Percentiles rank a stretch among this genome's conserved stretches.
Evolutionary conservation across 1,140 invertebrate species (phyloP).

Genomic region (Brachionus manjavacas): DNA sequence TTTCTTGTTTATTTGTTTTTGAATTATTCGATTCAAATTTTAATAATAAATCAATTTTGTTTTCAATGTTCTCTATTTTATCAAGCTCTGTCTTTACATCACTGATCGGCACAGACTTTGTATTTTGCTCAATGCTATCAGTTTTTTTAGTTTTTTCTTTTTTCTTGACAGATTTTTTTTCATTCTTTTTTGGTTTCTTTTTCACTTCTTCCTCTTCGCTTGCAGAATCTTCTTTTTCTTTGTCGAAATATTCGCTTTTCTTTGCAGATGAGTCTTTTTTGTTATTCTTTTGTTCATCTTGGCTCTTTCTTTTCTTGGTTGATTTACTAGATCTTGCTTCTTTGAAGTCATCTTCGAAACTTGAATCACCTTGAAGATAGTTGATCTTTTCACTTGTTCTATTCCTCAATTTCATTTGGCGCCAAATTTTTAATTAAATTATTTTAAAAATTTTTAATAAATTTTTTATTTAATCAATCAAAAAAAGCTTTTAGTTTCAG

Average conservation of each 20-base stretch:
- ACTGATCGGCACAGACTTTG: not conserved
- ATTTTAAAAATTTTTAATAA: not conserved
- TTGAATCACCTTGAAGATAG: not conserved
- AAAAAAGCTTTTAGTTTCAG: not conserved
- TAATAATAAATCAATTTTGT: conserved; percentile 24
- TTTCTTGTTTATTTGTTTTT: not conserved
- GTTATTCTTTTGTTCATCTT: not conserved
- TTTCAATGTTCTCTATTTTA: conserved; percentile 11
- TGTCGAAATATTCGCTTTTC: not conserved
- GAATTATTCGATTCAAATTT: not conserved
- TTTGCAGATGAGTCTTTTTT: not conserved
- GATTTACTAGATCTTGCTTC: not conserved
- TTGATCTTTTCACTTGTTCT: not conserved
- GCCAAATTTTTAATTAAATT: not conserved
- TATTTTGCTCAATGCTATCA: not conserved
- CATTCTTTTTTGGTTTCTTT: not conserved
- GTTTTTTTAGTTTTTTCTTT: not conserved
- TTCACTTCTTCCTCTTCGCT: not conserved
- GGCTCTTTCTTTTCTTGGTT: not conserved
- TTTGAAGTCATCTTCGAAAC: not conserved
- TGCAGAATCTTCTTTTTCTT: not conserved
- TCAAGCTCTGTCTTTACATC: not conserved
- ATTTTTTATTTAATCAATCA: not conserved
- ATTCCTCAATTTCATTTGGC: not conserved
- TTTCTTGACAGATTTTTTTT: not conserved